These are phyloP conservation scores for Drosophila subpulchrella DNA, from an alignment of 1,140 invertebrate species.

Conservation along the genomic window DNA sequence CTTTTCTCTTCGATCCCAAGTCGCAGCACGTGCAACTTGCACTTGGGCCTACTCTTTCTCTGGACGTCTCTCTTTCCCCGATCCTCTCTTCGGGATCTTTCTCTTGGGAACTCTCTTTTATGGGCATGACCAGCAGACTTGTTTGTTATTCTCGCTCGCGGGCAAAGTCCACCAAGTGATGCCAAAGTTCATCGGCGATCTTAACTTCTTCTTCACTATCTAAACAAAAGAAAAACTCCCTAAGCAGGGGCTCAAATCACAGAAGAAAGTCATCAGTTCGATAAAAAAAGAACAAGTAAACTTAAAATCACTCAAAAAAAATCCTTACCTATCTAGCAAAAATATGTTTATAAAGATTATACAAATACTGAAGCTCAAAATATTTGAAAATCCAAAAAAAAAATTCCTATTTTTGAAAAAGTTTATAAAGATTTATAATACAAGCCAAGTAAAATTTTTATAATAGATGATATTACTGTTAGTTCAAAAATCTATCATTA, in stretches of 20 bases:
- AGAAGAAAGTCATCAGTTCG: too few relatives aligned
- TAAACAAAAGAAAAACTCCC: neutral
- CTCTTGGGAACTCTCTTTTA: conserved; percentile 33
- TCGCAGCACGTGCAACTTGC: conserved; percentile 48
- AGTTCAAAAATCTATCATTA: too few relatives aligned
- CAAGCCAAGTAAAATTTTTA: too few relatives aligned
- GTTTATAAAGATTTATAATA: too few relatives aligned
- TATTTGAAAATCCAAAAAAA: too few relatives aligned
- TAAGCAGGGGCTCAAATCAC: neutral
- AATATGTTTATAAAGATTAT: too few relatives aligned
- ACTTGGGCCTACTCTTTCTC: conserved; percentile 13
- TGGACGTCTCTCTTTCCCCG: neutral
- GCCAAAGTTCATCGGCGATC: conserved; percentile 23
- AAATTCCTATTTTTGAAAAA: too few relatives aligned
- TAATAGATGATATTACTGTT: too few relatives aligned
- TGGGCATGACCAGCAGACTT: conserved; percentile 30
- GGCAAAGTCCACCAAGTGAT: conserved; percentile 32
- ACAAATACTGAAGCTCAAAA: too few relatives aligned
- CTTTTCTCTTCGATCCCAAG: neutral
- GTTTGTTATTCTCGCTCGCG: conserved; percentile 33
- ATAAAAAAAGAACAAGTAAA: too few relatives aligned
- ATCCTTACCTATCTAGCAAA: too few relatives aligned
- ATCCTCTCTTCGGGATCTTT: conserved; percentile 10
- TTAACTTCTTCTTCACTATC: neutral
- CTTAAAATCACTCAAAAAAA: too few relatives aligned